phyloP scores from a whole-genome alignment of 2,888 invertebrate genomes.

The Aromia moschata region DNA sequence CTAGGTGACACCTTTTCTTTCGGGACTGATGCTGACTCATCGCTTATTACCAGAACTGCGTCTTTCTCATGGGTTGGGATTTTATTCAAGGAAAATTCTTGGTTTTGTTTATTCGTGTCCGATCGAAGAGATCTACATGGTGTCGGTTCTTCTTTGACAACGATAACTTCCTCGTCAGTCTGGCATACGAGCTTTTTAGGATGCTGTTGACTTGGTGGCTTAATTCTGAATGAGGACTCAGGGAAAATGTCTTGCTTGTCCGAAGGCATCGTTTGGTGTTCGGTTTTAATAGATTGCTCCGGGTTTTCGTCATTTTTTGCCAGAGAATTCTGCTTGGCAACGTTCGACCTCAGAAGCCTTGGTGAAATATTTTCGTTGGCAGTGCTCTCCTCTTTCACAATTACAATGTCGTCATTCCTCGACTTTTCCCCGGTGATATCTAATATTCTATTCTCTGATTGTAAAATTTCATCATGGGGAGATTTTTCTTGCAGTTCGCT shows the following conservation, averaged over 20 bases:
- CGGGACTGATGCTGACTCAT: no score
- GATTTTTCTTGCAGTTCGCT: background rate
- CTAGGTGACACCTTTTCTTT: background rate
- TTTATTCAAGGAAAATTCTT: no score
- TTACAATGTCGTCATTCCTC: background rate
- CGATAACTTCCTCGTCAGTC: background rate
- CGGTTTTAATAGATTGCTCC: background rate
- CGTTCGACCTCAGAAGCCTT: constrained; percentile 7
- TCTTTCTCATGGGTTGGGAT: no score
- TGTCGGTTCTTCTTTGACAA: constrained; percentile 2
- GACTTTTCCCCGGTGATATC: background rate
- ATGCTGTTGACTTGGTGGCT: background rate
- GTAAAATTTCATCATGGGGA: background rate
- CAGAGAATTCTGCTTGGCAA: background rate
- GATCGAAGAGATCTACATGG: no score
- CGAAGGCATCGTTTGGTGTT: no score
- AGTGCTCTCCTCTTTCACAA: constrained; percentile 2
- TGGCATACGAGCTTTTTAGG: background rate
- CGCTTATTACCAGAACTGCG: no score
- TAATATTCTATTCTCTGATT: no score
- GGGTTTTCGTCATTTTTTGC: background rate
- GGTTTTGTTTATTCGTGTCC: no score
- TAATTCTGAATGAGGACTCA: background rate
- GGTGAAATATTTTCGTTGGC: constrained; percentile 3
- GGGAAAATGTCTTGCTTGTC: background rate